A percentile compares a stretch with the other conserved stretches of the same genome.
Conservation (phyloP, 2,888 invertebrate genomes). For the Coelinius sp. region DNA sequence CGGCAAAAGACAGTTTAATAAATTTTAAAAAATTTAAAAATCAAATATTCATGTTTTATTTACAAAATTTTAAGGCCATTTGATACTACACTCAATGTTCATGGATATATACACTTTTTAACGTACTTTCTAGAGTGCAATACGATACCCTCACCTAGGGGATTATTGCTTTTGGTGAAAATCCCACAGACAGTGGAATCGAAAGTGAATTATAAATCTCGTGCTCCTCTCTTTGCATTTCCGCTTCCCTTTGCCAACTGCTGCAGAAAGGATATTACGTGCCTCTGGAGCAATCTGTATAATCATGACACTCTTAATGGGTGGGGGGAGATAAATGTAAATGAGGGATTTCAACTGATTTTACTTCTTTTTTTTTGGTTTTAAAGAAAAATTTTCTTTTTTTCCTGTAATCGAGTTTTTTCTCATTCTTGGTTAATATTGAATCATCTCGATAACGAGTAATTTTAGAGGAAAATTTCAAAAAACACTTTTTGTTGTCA, state of each 20-base stretch:
- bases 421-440: too few relatives aligned
- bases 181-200: slow-evolving; percentile 40
- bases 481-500: too few relatives aligned
- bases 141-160: slow-evolving; percentile 22
- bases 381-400: too few relatives aligned
- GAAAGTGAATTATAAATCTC: slow-evolving; percentile 46
- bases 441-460: too few relatives aligned
- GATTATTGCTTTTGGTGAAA: slow-evolving; percentile 41
- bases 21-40: not conserved
- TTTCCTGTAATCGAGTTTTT: too few relatives aligned
- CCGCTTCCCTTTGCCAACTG: slow-evolving; percentile 28
- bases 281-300: not conserved
- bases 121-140: slow-evolving; percentile 45
- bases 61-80: not conserved
- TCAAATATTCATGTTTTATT: not conserved
- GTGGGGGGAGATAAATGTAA: not conserved
- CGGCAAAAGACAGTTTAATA: slow-evolving; percentile 3
- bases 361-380: too few relatives aligned
- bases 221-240: slow-evolving; percentile 35
- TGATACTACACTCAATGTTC: not conserved
- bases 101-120: slow-evolving; percentile 8
- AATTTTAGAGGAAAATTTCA: too few relatives aligned
- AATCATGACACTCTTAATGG: slow-evolving; percentile 15
- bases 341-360: too few relatives aligned
- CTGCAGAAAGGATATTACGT: slow-evolving; percentile 29